phyloP scores from a whole-genome alignment of 2,888 invertebrate species.

The Xestia ashworthii region DNA sequence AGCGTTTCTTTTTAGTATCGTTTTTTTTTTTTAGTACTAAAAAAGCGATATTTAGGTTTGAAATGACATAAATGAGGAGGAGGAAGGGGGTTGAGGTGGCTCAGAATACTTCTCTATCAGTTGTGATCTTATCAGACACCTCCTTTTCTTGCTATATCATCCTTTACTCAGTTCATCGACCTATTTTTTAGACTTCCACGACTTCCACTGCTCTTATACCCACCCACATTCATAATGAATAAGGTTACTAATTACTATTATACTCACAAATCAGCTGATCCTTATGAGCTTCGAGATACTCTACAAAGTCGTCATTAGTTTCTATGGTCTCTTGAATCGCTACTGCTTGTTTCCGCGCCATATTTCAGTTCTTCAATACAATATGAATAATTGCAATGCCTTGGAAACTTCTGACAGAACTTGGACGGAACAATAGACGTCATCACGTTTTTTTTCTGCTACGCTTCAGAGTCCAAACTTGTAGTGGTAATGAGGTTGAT shows the following conservation, averaged over 20 bases:
- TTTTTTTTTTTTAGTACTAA: too few relatives aligned
- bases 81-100: too few relatives aligned
- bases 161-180: too few relatives aligned
- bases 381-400: background rate
- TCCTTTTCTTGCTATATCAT: too few relatives aligned
- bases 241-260: background rate
- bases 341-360: slow-evolving; percentile 85
- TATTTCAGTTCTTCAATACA: slow-evolving; percentile 14
- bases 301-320: slow-evolving; percentile 81
- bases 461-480: background rate
- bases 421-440: background rate
- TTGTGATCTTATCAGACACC: too few relatives aligned
- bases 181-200: too few relatives aligned
- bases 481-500: background rate
- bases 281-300: slow-evolving; percentile 72
- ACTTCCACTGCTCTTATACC: too few relatives aligned
- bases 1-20: too few relatives aligned
- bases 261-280: slow-evolving; percentile 83
- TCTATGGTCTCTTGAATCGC: slow-evolving; percentile 83
- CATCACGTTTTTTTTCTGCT: background rate
- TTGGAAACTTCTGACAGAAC: slow-evolving; percentile 1
- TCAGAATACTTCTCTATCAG: too few relatives aligned
- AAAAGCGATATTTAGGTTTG: too few relatives aligned
- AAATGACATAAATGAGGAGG: too few relatives aligned
- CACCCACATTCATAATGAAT: background rate